These are phyloP conservation scores for Sceloporus tristichus DNA, from an alignment of 2,113 vertebrate species.

Conservation along the genomic window DNA sequence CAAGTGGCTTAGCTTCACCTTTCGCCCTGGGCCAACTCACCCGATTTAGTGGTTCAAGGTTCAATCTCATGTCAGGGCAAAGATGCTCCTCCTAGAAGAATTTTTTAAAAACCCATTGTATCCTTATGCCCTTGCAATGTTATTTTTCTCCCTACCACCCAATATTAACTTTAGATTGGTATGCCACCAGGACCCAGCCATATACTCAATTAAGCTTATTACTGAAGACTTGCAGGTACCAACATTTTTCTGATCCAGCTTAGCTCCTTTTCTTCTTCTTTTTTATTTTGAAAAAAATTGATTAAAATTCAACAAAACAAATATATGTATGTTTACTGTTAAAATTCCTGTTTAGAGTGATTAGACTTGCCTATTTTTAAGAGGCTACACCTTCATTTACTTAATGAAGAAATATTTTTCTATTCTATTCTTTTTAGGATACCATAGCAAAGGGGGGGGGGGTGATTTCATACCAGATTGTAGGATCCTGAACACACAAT, in stretches of 20 bases:
- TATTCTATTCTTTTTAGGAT: neutral
- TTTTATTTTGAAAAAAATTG: too few relatives aligned
- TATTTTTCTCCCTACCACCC: constrained; percentile 26
- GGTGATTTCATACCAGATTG: neutral
- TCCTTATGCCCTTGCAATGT: neutral
- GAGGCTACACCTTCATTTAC: neutral
- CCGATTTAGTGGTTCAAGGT: constrained; percentile 76
- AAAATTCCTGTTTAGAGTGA: neutral
- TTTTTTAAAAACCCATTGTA: constrained; percentile 42
- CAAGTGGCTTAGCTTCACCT: constrained; percentile 75
- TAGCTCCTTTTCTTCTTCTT: neutral
- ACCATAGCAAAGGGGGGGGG: neutral
- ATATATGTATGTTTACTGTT: neutral
- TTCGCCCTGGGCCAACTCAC: constrained; percentile 73
- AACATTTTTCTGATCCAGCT: constrained; percentile 29
- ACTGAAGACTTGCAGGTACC: neutral
- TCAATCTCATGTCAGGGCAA: constrained; percentile 77
- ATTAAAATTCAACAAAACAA: too few relatives aligned
- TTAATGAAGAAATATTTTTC: neutral
- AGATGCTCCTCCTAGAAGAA: constrained; percentile 53
- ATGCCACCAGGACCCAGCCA: neutral
- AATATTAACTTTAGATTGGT: neutral
- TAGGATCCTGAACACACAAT: neutral
- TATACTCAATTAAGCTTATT: neutral
- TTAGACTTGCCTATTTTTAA: neutral